phyloP scores from a whole-genome alignment of 1,140 invertebrate genomes.

The Camponotus vicinus region DNA sequence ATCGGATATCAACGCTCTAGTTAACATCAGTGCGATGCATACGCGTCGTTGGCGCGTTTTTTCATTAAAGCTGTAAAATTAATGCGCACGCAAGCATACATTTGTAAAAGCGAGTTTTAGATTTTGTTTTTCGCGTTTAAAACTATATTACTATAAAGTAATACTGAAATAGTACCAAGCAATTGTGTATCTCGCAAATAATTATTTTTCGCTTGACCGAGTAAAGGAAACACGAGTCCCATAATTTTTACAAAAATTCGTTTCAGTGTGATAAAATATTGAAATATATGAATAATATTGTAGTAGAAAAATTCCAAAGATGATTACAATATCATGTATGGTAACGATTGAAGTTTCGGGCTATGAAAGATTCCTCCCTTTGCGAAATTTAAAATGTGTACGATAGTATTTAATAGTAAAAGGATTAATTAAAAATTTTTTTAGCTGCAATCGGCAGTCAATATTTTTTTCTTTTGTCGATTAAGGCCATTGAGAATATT shows the following conservation, averaged over 20 bases:
- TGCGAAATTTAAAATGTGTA: constrained; percentile 6
- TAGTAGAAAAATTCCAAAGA: not conserved
- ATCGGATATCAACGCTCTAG: constrained; percentile 47
- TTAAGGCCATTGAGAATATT: constrained; percentile 6
- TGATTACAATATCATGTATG: not conserved
- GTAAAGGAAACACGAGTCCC: not conserved
- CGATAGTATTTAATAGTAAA: not conserved
- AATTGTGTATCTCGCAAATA: constrained; percentile 1
- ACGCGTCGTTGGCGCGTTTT: constrained; percentile 23
- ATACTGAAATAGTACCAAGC: constrained; percentile 22
- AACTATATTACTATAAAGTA: constrained; percentile 2
- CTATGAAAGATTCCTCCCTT: not conserved
- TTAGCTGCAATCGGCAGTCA: not conserved
- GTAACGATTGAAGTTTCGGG: not conserved
- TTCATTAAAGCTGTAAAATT: constrained; percentile 58
- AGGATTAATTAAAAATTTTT: constrained; percentile 23
- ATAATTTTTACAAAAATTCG: not conserved
- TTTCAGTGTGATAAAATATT: not conserved
- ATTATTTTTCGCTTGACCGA: constrained; percentile 3
- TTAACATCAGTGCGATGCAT: constrained; percentile 14
- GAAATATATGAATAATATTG: not conserved
- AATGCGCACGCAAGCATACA: constrained; percentile 37
- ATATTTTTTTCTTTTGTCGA: not conserved
- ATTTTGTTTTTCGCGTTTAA: constrained; percentile 43
- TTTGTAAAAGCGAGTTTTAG: constrained; percentile 34